A percentile compares a stretch with the other conserved stretches of the same genome.
These are phyloP conservation scores for Lithophane socia DNA, from an alignment of 2,888 invertebrate genomes.

Conservation along the genomic window DNA sequence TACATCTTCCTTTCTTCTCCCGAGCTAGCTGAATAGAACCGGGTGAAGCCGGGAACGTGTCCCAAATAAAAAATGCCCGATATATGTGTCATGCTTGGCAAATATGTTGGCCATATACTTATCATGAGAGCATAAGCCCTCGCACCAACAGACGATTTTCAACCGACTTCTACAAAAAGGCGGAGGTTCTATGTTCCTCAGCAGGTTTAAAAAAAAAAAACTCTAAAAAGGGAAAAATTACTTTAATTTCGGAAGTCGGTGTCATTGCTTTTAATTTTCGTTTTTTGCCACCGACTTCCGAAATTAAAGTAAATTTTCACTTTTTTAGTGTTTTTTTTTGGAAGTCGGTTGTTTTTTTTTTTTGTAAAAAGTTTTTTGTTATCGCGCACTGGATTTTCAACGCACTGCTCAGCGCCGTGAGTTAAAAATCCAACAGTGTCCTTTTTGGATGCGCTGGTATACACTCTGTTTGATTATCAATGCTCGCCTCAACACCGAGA, in stretches of 20 bases:
- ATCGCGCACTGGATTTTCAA: not conserved
- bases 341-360: too few relatives aligned
- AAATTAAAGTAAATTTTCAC: too few relatives aligned
- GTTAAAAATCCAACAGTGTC: not conserved
- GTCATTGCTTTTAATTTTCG: too few relatives aligned
- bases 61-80: not conserved
- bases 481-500: not conserved
- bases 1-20: not conserved
- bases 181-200: too few relatives aligned
- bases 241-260: too few relatives aligned
- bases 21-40: not conserved
- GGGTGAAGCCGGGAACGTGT: not conserved
- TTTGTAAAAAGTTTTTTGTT: too few relatives aligned
- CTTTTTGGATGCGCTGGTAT: not conserved
- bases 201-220: too few relatives aligned
- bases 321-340: too few relatives aligned
- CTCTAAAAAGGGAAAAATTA: too few relatives aligned
- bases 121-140: not conserved
- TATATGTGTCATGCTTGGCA: not conserved
- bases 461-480: not conserved
- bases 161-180: too few relatives aligned
- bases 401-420: not conserved
- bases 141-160: not conserved
- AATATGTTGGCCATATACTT: not conserved
- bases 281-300: too few relatives aligned